Base-by-base conservation (phyloP, 1,140 invertebrate species). In the Caerostris extrusa region DNA sequence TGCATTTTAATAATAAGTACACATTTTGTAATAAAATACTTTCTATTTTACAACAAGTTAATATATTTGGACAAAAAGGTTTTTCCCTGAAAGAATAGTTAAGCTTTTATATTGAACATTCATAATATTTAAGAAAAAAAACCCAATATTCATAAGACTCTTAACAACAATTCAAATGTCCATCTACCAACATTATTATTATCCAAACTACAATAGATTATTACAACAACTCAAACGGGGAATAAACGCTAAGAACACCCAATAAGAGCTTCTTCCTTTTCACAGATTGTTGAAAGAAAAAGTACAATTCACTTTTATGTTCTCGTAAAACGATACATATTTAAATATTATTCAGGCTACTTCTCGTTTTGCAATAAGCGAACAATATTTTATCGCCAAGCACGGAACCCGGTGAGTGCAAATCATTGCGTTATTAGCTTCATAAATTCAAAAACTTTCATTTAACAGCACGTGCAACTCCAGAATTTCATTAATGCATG, bases 351-450 rank as follows among this genome's bases (percentile, higher is more conserved):
- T 77, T 77, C 71, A 77, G 61, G 50, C 34, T 50, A 10, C 10
- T 12, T 53, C 71, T 50, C 8, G 71, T 77, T 77, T 77, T 50
- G 71, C 71, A 77, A 77, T 77, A 77, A 77, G 7, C 7, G 34
- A 7, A 56, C 55, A 10, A 17, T 58, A 58, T 83, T 83, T 57
- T 56, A 83, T 83, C 53, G 55, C 10, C 7, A 83, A 57, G 55
- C 82, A 58, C 5, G 82, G 14, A 83, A 83, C 82, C 57, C 57
- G 7, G 34, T 12, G 17, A 64, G 71, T 77, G 34, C 19, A 77
- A 77, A 77, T 77, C 71, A 83, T 57, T 83, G 53, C 82, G 17
- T 58, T 83, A 83, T 83, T 83, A 55, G 57, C n/a, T 83, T 83
- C 71, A 77, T 77, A 83, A 81, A 57, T 17, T 57, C 82, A 64